Conservation (phyloP, 2,797 vertebrate species). For the Graptemys geographica region DNA sequence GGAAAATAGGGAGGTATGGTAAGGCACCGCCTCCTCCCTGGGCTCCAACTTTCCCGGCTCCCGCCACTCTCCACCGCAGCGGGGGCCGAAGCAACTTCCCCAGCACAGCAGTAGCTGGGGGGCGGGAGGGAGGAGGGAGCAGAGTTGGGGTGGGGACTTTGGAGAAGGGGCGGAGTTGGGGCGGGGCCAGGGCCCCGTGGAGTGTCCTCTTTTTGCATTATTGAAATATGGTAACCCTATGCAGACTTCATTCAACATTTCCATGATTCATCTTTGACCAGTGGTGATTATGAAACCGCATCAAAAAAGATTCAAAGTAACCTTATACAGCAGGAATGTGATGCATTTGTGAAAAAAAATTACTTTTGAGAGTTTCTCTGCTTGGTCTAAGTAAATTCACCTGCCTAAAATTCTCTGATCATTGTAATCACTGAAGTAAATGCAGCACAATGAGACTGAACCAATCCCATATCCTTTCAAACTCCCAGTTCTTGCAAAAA, state of each 20-base stretch:
- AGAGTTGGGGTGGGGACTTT: too few relatives aligned
- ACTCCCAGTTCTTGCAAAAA: background rate
- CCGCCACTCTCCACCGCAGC: too few relatives aligned
- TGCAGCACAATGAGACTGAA: background rate
- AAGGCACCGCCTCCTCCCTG: too few relatives aligned
- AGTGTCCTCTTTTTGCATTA: too few relatives aligned
- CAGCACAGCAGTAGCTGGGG: too few relatives aligned
- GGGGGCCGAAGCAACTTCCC: too few relatives aligned
- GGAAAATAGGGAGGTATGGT: too few relatives aligned
- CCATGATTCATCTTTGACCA: conserved; percentile 53
- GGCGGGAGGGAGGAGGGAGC: too few relatives aligned
- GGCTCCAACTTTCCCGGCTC: too few relatives aligned
- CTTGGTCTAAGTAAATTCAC: background rate
- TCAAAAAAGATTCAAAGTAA: background rate
- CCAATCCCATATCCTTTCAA: too few relatives aligned
- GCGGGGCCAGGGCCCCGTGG: too few relatives aligned
- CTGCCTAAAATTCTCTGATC: background rate
- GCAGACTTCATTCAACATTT: background rate
- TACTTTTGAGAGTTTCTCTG: background rate
- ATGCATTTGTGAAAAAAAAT: background rate
- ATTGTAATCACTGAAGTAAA: background rate
- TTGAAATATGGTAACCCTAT: background rate
- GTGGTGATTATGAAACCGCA: background rate
- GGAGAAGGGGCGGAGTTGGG: too few relatives aligned
- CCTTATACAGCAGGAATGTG: background rate